Conservation (phyloP, 2,797 vertebrate genomes). For the Etheostoma nigrum region DNA sequence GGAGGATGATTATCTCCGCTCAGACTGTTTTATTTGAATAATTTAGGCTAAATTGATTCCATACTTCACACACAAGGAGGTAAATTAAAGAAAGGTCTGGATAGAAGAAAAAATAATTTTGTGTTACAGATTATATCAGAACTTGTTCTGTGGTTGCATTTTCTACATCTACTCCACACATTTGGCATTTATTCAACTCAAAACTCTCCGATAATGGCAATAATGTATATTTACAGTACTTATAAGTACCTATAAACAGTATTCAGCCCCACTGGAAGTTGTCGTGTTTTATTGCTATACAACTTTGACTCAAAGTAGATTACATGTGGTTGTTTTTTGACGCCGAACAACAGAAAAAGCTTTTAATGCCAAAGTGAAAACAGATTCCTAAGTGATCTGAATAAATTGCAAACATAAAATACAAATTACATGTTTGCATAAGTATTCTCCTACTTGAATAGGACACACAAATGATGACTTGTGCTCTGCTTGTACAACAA, state of each 20-base stretch:
- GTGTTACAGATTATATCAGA: background rate
- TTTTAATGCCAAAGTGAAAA: background rate
- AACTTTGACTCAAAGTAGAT: background rate
- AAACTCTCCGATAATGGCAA: background rate
- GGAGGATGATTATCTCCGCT: background rate
- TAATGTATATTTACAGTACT: background rate
- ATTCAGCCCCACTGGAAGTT: background rate
- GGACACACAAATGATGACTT: background rate
- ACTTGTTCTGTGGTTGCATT: background rate
- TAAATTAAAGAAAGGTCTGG: background rate
- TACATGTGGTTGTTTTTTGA: background rate
- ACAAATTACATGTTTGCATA: background rate
- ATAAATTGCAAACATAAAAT: background rate
- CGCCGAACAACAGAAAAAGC: background rate
- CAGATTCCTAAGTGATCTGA: background rate
- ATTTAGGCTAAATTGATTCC: background rate
- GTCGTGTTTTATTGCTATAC: conserved; percentile 5
- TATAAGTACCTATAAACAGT: background rate
- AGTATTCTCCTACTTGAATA: background rate
- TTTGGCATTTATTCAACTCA: background rate
- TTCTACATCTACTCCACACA: background rate
- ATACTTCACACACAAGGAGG: too few relatives aligned
- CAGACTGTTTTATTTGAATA: background rate
- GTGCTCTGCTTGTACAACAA: background rate
- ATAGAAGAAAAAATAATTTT: background rate